phyloP scores from a whole-genome alignment of 2,888 invertebrate species.

The Archips xylosteana region DNA sequence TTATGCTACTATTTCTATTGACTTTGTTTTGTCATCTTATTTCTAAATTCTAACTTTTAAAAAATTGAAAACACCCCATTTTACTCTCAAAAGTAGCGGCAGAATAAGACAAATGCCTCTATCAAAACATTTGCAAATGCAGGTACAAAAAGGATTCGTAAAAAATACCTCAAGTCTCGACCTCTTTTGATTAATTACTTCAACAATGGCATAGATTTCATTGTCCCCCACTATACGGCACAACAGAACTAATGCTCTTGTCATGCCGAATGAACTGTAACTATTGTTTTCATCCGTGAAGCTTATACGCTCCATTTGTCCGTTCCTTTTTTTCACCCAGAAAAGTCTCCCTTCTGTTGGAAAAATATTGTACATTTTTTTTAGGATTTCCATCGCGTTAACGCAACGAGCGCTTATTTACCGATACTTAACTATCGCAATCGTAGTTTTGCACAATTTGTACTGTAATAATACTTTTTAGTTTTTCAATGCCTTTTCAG shows the following conservation, averaged over 20 bases:
- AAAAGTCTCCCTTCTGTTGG: conserved; percentile 37
- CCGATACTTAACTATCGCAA: neutral
- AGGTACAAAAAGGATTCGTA: conserved; percentile 17
- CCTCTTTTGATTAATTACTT: conserved; percentile 39
- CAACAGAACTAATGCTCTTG: conserved; percentile 61
- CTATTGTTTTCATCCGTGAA: conserved; percentile 64
- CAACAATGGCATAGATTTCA: conserved; percentile 41
- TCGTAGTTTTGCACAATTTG: neutral
- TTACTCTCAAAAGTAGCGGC: neutral
- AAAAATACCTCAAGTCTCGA: conserved; percentile 27
- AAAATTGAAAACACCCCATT: neutral
- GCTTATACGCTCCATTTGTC: conserved; percentile 44
- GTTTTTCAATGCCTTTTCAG: neutral
- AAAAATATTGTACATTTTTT: conserved; percentile 38
- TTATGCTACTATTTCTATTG: neutral
- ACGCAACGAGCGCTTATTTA: conserved; percentile 12
- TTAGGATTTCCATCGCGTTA: conserved; percentile 20
- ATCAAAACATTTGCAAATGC: conserved; percentile 6
- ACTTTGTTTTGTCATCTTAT: neutral
- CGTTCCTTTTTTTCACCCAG: conserved; percentile 36
- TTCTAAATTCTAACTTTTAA: neutral
- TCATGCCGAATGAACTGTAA: conserved; percentile 69
- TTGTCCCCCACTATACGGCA: conserved; percentile 54
- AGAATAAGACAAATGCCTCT: conserved; percentile 5
- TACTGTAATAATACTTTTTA: neutral